These are phyloP conservation scores for Panthera tigris DNA, from an alignment of 2,113 vertebrate genomes.

Conservation along the genomic window DNA sequence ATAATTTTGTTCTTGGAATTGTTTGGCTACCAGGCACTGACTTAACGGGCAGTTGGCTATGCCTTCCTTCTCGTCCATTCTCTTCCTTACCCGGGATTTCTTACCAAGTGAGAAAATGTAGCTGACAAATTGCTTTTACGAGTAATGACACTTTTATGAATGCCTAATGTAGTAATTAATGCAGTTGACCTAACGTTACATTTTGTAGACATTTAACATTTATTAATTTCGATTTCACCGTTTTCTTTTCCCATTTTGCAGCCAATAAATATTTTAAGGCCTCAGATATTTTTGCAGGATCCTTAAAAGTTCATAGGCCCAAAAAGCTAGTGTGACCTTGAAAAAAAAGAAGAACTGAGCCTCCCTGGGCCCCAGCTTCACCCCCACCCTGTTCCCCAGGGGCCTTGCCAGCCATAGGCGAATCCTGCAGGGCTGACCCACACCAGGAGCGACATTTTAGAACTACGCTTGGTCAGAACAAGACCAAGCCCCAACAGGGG, in stretches of 20 bases:
- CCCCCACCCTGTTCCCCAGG: neutral
- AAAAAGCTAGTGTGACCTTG: neutral
- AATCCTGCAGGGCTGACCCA: neutral
- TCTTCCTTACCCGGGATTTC: neutral
- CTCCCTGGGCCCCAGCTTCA: neutral
- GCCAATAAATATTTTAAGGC: constrained; percentile 50
- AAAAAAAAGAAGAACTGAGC: neutral
- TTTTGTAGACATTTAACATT: constrained; percentile 59
- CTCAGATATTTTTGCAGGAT: neutral
- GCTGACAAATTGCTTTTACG: constrained; percentile 7
- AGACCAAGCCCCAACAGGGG: neutral
- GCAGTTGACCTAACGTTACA: constrained; percentile 27
- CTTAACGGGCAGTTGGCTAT: neutral
- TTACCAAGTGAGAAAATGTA: neutral
- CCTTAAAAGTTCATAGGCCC: neutral
- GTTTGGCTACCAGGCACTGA: neutral
- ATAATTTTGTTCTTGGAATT: neutral
- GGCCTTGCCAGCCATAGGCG: neutral
- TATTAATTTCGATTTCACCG: constrained; percentile 55
- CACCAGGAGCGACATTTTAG: neutral
- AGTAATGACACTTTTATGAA: constrained; percentile 58
- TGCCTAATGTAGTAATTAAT: constrained; percentile 26
- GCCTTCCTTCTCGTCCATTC: neutral
- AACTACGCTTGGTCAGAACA: neutral
- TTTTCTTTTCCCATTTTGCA: constrained; percentile 51